These are phyloP conservation scores for Engraulis encrasicolus DNA, from an alignment of 2,113 vertebrate species.

Conservation along the genomic window DNA sequence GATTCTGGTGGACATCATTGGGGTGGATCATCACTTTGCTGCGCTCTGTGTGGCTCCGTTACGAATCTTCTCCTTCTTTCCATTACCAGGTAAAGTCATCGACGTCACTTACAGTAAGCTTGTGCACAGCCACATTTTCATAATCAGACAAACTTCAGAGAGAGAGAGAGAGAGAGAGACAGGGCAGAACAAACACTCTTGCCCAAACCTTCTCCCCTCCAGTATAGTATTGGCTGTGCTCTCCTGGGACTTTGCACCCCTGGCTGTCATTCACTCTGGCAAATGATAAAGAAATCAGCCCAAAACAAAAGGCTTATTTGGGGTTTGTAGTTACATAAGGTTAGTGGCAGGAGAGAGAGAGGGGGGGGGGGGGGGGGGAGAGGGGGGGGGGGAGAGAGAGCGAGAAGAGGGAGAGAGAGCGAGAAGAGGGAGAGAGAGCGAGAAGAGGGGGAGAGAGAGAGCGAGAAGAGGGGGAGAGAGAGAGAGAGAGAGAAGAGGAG, in stretches of 20 bases:
- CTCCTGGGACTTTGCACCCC: not conserved
- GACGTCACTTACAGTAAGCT: not conserved
- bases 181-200: no score
- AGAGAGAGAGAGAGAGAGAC: no score
- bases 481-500: no score
- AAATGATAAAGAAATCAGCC: not conserved
- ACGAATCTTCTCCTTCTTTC: slow-evolving; percentile 89
- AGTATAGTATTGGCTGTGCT: not conserved
- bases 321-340: not conserved
- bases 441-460: no score
- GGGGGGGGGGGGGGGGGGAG: no score
- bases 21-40: slow-evolving; percentile 86
- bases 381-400: no score
- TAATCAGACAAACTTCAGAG: not conserved
- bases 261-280: not conserved
- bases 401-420: no score
- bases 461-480: no score
- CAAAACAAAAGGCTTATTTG: slow-evolving; percentile 4
- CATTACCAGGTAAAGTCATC: slow-evolving; percentile 80
- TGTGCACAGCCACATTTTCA: not conserved
- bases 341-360: no score
- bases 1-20: slow-evolving; percentile 88
- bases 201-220: not conserved
- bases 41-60: slow-evolving; percentile 84
- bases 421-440: no score